A percentile compares a stretch with the other conserved stretches of the same genome.
phyloP scores from a whole-genome alignment of 2,113 vertebrate genomes.

The Pavo muticus region DNA sequence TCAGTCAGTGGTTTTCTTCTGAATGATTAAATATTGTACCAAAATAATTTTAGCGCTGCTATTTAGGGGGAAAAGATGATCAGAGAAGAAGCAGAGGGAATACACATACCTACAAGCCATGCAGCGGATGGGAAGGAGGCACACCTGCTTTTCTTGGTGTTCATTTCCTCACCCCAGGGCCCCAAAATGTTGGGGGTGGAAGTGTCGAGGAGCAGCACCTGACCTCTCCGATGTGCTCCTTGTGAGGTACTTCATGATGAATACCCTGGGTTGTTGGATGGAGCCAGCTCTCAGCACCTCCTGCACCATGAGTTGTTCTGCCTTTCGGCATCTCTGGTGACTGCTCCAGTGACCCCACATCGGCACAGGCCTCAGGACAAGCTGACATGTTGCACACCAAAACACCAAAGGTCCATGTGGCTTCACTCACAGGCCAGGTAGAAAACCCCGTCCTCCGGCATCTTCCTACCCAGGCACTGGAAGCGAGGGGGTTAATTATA shows the following conservation, averaged over 20 bases:
- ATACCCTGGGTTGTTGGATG: not conserved
- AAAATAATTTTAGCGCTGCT: conserved; percentile 19
- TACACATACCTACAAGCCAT: accelerated
- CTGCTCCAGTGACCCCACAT: not conserved
- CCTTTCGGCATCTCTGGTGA: not conserved
- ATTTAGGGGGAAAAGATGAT: not conserved
- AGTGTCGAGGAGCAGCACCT: not conserved
- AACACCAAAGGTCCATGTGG: not conserved
- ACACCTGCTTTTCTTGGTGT: accelerated
- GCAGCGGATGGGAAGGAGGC: not conserved
- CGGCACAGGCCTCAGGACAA: not conserved
- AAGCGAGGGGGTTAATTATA: not conserved
- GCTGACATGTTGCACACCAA: not conserved
- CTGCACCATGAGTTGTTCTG: accelerated
- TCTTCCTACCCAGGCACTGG: not conserved
- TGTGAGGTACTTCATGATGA: not conserved
- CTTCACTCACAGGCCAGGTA: not conserved
- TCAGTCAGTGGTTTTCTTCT: conserved; percentile 23
- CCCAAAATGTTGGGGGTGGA: not conserved
- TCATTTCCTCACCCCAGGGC: not conserved
- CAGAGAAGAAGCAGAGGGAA: not conserved
- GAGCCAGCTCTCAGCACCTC: not conserved
- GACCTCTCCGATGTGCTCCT: accelerated
- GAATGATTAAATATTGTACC: conserved; percentile 54
- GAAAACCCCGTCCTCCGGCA: accelerated